phyloP scores from a whole-genome alignment of 2,888 invertebrate genomes.

The Crocallis elinguaria region DNA sequence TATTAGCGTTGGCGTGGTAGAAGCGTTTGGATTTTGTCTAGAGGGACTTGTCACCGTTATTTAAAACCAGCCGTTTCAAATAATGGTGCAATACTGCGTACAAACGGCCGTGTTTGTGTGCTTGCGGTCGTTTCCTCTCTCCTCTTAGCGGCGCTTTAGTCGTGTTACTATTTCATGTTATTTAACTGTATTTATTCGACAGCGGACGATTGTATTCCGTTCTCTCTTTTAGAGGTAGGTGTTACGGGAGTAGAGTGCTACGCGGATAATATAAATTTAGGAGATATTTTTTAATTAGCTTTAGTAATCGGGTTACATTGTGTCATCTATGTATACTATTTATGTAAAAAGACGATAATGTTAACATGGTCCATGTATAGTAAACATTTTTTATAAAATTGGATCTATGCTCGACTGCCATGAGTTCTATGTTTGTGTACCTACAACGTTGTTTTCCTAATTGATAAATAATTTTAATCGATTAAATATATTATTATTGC shows the following conservation, averaged over 20 bases:
- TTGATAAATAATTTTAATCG: constrained; percentile 34
- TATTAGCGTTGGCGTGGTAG: too few species aligned
- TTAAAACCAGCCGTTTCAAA: too few species aligned
- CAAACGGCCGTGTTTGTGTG: too few species aligned
- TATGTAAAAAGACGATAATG: constrained; percentile 43
- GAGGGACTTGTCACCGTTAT: too few species aligned
- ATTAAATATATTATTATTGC: constrained; percentile 24
- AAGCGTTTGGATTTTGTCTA: too few species aligned
- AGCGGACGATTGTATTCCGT: constrained; percentile 14
- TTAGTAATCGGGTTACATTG: constrained; percentile 35
- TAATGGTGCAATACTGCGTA: too few species aligned
- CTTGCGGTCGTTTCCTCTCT: too few species aligned
- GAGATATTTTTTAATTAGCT: constrained; percentile 21
- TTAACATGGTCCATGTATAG: constrained; percentile 40
- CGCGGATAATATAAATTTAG: constrained; percentile 21
- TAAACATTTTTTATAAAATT: constrained; percentile 42
- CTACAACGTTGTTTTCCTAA: constrained; percentile 49
- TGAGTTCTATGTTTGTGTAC: constrained; percentile 57
- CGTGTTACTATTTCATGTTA: too few species aligned
- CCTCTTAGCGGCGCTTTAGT: too few species aligned
- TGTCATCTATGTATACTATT: constrained; percentile 44
- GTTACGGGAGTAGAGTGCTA: constrained; percentile 3
- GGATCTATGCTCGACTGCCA: constrained; percentile 54
- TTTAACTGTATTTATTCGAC: constrained; percentile 29
- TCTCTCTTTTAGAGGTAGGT: constrained; percentile 4